Percentiles rank a stretch among this genome's conserved stretches.
Conservation (phyloP, 2,888 invertebrate species). For the Notodonta dromedarius region DNA sequence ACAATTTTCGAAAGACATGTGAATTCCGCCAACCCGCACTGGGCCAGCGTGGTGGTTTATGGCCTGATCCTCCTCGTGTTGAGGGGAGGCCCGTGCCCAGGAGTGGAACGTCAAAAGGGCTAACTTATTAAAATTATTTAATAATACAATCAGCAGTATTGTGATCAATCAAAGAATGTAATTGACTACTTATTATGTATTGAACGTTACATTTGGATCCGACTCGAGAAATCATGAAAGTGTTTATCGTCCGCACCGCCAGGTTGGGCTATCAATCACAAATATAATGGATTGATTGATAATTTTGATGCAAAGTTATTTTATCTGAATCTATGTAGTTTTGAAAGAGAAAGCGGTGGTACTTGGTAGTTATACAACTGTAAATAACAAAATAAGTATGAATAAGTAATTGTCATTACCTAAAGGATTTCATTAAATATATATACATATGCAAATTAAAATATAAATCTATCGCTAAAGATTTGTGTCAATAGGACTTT, state of each 20-base stretch:
- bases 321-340: slow-evolving; percentile 29
- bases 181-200: slow-evolving; percentile 32
- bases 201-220: slow-evolving; percentile 21
- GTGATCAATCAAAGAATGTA: slow-evolving; percentile 38
- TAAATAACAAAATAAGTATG: too few species aligned
- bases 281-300: slow-evolving; percentile 31
- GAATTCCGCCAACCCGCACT: too few species aligned
- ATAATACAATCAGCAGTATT: slow-evolving; percentile 12
- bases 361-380: background rate
- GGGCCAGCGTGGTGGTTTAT: too few species aligned
- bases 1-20: too few species aligned
- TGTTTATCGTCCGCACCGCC: slow-evolving; percentile 33
- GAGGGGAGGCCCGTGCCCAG: too few species aligned
- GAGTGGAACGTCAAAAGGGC: too few species aligned
- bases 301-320: slow-evolving; percentile 26
- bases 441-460: too few species aligned
- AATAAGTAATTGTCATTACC: too few species aligned
- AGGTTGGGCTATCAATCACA: slow-evolving; percentile 33
- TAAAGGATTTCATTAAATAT: too few species aligned
- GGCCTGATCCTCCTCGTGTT: too few species aligned
- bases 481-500: too few species aligned
- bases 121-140: background rate
- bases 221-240: slow-evolving; percentile 36
- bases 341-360: slow-evolving; percentile 7
- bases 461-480: too few species aligned